Evolutionary conservation across 1,140 invertebrate species (phyloP).

Genomic region (Chlorops oryzae): DNA sequence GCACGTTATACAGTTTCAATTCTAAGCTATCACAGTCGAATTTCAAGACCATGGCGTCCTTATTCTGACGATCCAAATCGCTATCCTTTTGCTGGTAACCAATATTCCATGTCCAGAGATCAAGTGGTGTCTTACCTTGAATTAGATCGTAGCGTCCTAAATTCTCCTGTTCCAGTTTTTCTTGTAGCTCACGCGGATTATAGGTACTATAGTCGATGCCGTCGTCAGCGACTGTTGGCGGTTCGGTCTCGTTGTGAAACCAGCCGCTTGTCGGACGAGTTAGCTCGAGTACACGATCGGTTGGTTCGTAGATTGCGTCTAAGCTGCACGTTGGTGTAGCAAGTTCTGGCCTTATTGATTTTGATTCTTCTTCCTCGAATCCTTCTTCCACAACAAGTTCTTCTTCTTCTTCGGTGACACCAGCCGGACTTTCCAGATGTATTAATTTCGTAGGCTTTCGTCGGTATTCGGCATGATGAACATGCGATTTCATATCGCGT

Average conservation of each 20-base stretch:
- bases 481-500: slow-evolving; percentile 20
- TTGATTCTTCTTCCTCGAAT: slow-evolving; percentile 22
- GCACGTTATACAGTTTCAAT: slow-evolving; percentile 34
- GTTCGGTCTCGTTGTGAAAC: slow-evolving; percentile 36
- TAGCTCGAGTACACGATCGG: slow-evolving; percentile 29
- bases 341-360: slow-evolving; percentile 27
- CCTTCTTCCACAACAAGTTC: slow-evolving; percentile 2
- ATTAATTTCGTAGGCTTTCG: slow-evolving; percentile 24
- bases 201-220: slow-evolving; percentile 19
- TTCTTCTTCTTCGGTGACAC: slow-evolving; percentile 24
- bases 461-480: slow-evolving; percentile 24
- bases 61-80: slow-evolving; percentile 29
- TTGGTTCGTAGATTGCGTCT: slow-evolving; percentile 34
- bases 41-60: slow-evolving; percentile 26
- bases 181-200: slow-evolving; percentile 36
- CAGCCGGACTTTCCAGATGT: slow-evolving; percentile 30
- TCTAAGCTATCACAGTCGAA: slow-evolving; percentile 29
- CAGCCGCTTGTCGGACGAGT: slow-evolving; percentile 42
- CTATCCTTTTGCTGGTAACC: slow-evolving; percentile 29
- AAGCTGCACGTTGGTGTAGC: slow-evolving; percentile 34
- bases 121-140: slow-evolving; percentile 27
- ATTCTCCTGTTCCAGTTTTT: slow-evolving; percentile 31
- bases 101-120: slow-evolving; percentile 42
- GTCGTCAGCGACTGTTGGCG: slow-evolving; percentile 18
- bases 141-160: slow-evolving; percentile 34